Conservation (phyloP, 1,140 invertebrate species). For the Drosophila nigromelanica region DNA sequence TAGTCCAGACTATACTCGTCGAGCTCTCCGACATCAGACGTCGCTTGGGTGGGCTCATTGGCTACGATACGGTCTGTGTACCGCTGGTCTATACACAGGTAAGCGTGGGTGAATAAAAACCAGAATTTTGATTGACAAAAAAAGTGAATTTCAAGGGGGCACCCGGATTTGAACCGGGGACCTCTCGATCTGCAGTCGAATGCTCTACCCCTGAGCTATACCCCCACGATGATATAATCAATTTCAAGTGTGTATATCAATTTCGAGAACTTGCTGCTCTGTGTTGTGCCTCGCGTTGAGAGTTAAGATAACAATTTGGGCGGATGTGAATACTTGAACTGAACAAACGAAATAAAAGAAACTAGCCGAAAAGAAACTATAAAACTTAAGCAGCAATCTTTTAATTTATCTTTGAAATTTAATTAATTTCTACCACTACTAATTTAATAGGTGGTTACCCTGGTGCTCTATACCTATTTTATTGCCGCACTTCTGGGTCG, state of each 20-base stretch:
- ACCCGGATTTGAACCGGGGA: constrained; percentile 97
- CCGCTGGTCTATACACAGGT: constrained; percentile 99
- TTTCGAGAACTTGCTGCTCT: not conserved
- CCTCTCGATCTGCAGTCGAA: constrained; percentile 97
- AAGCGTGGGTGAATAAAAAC: constrained; percentile 34
- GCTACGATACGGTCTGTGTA: constrained; percentile 98
- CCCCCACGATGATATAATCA: constrained; percentile 85
- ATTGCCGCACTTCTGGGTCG: constrained; percentile 93
- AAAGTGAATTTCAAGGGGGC: constrained; percentile 87
- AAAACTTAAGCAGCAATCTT: not conserved
- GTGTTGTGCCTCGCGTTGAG: not conserved
- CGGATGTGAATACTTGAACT: constrained; percentile 14
- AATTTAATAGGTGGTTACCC: constrained; percentile 92
- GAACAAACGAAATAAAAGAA: not conserved
- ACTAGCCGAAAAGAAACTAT: not conserved
- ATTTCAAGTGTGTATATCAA: constrained; percentile 7
- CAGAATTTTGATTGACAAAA: not conserved
- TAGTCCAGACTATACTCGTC: constrained; percentile 92
- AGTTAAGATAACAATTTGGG: constrained; percentile 20
- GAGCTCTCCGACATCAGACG: constrained; percentile 93
- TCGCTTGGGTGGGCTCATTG: constrained; percentile 91
- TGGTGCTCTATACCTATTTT: constrained; percentile 96
- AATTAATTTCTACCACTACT: constrained; percentile 18
- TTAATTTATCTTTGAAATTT: constrained; percentile 12
- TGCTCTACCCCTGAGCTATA: constrained; percentile 97